Evolutionary conservation across 2,113 vertebrate genomes (phyloP).

Genomic region (Tor tambroides): DNA sequence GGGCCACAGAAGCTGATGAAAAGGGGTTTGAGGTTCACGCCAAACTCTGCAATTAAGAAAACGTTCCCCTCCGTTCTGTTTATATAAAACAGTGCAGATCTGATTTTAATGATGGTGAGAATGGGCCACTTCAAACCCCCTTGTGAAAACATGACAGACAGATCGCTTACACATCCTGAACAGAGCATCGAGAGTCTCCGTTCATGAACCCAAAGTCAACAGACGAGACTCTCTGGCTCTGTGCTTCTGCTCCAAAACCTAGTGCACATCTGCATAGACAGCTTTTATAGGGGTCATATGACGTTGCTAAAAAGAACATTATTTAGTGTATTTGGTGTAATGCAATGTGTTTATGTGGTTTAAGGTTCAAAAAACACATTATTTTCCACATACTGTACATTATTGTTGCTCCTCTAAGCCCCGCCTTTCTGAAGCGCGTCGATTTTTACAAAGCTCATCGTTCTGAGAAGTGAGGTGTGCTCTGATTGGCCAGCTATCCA

Average conservation of each 20-base stretch:
- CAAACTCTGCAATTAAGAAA: constrained; percentile 1
- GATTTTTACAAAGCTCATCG: no score
- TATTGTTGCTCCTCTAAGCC: no score
- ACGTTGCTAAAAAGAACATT: no score
- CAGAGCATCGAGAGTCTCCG: neutral
- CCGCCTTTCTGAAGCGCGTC: no score
- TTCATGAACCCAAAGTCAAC: neutral
- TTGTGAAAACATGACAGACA: constrained; percentile 25
- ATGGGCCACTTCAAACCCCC: neutral
- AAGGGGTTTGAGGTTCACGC: neutral
- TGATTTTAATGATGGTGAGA: constrained; percentile 15
- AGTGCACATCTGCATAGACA: neutral
- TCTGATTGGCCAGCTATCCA: no score
- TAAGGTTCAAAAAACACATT: no score
- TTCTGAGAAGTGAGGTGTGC: no score
- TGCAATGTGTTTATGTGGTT: no score
- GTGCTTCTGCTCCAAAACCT: neutral
- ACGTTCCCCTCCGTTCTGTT: neutral
- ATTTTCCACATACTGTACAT: no score
- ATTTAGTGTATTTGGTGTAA: no score
- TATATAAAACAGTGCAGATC: constrained; percentile 7
- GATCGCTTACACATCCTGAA: constrained; percentile 30
- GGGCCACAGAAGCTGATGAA: constrained; percentile 12
- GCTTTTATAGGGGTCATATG: neutral
- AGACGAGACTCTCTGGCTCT: neutral